phyloP scores from a whole-genome alignment of 1,140 invertebrate species.

The Listronotus bonariensis region DNA sequence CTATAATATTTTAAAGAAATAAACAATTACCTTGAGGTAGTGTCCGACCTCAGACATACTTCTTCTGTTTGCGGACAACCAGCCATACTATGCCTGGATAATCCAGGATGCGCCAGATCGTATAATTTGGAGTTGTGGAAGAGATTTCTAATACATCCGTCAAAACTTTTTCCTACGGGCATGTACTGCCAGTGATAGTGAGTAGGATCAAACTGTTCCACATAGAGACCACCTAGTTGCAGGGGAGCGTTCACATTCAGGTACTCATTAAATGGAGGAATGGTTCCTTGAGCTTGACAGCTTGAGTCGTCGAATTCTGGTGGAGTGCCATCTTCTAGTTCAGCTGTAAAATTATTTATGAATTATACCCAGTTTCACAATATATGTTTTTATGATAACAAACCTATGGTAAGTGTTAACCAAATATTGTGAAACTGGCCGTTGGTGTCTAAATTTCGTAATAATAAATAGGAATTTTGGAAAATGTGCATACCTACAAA shows the following conservation, averaged over 20 bases:
- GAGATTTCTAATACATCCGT: slow-evolving; percentile 93
- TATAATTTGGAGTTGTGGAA: slow-evolving; percentile 96
- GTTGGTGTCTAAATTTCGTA: neutral
- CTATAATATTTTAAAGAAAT: neutral
- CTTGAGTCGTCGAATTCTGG: slow-evolving; percentile 84
- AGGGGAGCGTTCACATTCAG: slow-evolving; percentile 94
- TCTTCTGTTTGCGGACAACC: slow-evolving; percentile 91
- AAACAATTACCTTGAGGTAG: slow-evolving; percentile 64
- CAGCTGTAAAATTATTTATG: slow-evolving; percentile 55
- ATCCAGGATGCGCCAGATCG: slow-evolving; percentile 85
- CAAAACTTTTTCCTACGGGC: slow-evolving; percentile 86
- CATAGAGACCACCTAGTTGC: slow-evolving; percentile 89
- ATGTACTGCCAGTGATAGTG: slow-evolving; percentile 86
- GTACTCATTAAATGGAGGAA: slow-evolving; percentile 95
- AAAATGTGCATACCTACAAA: no score
- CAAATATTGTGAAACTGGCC: no score
- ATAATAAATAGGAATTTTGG: no score
- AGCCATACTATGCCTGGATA: slow-evolving; percentile 80
- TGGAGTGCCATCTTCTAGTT: slow-evolving; percentile 84
- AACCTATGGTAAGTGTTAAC: no score
- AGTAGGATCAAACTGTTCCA: slow-evolving; percentile 83
- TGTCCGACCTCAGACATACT: slow-evolving; percentile 79
- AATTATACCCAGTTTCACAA: neutral
- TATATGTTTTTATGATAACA: neutral
- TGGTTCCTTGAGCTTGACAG: slow-evolving; percentile 85